Evolutionary conservation across 2,888 invertebrate species (phyloP).

Genomic region (Drosophila atripex): DNA sequence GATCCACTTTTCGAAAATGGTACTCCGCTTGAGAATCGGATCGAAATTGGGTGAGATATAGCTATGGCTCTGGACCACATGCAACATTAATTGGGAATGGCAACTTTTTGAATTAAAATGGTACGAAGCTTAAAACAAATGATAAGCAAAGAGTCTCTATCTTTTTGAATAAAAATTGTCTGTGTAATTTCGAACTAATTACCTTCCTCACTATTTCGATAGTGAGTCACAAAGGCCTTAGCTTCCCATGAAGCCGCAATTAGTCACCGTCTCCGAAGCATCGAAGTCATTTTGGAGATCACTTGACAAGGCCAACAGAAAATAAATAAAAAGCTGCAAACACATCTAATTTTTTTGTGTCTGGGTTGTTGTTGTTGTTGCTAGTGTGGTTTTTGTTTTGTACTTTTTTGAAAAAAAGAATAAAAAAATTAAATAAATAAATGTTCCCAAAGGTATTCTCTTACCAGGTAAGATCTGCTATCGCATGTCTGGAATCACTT

Average conservation of each 20-base stretch:
- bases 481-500: conserved; percentile 44
- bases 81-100: too few relatives aligned
- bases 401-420: not conserved
- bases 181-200: not conserved
- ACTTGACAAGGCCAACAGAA: conserved; percentile 12
- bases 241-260: conserved; percentile 6
- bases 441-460: conserved; percentile 41
- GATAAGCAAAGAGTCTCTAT: too few relatives aligned
- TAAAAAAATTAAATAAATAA: too few relatives aligned
- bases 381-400: too few relatives aligned
- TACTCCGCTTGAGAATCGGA: too few relatives aligned
- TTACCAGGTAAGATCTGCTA: conserved; percentile 31
- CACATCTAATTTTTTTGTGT: not conserved
- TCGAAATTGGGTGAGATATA: too few relatives aligned
- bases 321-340: conserved; percentile 26
- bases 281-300: conserved; percentile 8
- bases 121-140: too few relatives aligned
- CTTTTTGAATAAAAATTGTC: too few relatives aligned
- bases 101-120: too few relatives aligned
- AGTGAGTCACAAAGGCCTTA: not conserved
- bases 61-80: too few relatives aligned
- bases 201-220: not conserved
- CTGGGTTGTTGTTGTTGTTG: not conserved
- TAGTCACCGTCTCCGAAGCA: conserved; percentile 16
- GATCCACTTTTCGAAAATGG: too few relatives aligned